Percentiles rank a stretch among this genome's conserved stretches.
phyloP scores from a whole-genome alignment of 2,888 invertebrate species.

The Arctia plantaginis region DNA sequence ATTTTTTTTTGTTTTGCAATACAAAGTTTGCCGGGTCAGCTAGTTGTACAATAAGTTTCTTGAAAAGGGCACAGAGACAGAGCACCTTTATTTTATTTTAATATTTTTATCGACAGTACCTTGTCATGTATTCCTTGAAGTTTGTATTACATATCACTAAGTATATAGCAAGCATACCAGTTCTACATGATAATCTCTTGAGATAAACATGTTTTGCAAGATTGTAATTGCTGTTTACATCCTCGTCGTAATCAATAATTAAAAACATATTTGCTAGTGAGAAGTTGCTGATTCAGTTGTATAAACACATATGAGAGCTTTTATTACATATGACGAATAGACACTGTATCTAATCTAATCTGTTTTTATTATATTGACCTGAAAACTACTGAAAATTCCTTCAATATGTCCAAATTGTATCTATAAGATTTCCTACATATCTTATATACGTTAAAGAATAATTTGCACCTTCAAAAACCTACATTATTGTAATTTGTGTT shows the following conservation, averaged over 20 bases:
- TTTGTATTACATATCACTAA: background rate
- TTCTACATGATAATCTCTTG: constrained; percentile 18
- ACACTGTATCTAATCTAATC: too few species aligned
- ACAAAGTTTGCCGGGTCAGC: too few species aligned
- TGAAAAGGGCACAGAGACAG: background rate
- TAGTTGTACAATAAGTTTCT: too few species aligned
- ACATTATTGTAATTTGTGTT: too few species aligned
- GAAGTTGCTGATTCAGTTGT: constrained; percentile 14
- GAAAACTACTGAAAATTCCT: background rate
- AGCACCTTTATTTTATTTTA: background rate
- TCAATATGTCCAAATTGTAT: background rate
- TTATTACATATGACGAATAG: background rate
- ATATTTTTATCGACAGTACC: background rate
- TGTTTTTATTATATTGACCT: too few species aligned
- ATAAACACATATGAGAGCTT: constrained; percentile 15
- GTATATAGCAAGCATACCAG: background rate
- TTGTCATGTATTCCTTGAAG: background rate
- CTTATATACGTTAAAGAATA: too few species aligned
- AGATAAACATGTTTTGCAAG: constrained; percentile 55
- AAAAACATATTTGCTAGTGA: constrained; percentile 26
- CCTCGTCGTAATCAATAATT: constrained; percentile 19
- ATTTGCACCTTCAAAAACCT: too few species aligned
- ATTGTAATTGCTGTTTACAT: constrained; percentile 22
- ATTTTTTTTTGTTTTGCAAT: too few species aligned
- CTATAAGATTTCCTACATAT: background rate